Base-by-base conservation (phyloP, 2,113 vertebrate genomes). In the Okapia johnstoni region DNA sequence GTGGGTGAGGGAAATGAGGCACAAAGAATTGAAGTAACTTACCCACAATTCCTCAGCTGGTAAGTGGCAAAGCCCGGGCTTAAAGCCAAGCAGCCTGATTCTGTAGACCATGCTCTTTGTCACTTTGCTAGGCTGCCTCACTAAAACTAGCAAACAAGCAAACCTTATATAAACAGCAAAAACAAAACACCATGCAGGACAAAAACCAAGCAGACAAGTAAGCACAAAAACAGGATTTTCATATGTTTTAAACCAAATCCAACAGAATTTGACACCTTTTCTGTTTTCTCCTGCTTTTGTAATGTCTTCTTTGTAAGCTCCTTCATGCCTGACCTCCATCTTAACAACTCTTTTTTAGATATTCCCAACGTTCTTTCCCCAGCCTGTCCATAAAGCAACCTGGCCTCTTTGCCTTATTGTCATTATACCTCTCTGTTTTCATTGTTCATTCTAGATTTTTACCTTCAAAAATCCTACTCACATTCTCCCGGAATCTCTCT, bases 21-120 rank as follows among this genome's bases (percentile, higher is more conserved):
- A 57, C 52, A 86, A 94, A 90, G 55, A 92, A 66, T 55, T 92
- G 66, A 97, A 86, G 28, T 90, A 63, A 95, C 19, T 88, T 94
- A 26, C 28, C 33, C 25, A 46, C 3, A 25, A 13, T 80, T 33
- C 25, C 40, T 73, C n/a, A 94, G 17, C 61, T 60, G 40, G 17
- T 36, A 79, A 94, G 16, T 91, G 61, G 79, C 77, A 97, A 66
- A 93, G n/a, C 14, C 33, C 4, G 1, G 33, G 16, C 61, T 66
- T 76, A 94, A 80, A 94, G 36, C 33, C 86, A 89, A 90, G 60
- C n/a, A 83, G 60, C n/a, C 48, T 76, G 60, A 85, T 30, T 55
- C 4, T 93, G 36, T 58, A 92, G 55, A 85, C 52, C 2, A 1
- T 73, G 46, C 11, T 60, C 57, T 90, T 90, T 85, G 86, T 88